A percentile compares a stretch with the other conserved stretches of the same genome.
Conservation (phyloP, 2,797 vertebrate species). For the Onychomys torridus region DNA sequence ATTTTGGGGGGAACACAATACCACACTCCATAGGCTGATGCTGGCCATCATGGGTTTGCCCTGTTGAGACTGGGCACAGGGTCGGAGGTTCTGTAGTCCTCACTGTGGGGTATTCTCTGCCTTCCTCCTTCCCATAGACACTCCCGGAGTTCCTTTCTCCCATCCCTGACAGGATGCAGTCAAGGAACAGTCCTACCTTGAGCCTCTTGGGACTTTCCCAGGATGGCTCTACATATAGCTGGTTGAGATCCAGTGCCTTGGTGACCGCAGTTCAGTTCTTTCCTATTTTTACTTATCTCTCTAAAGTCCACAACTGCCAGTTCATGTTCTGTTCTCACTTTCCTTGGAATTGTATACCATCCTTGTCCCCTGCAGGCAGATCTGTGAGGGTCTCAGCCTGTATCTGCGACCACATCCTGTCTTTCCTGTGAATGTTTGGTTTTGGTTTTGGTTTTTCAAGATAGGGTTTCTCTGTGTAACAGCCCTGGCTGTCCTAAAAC, state of each 20-base stretch:
- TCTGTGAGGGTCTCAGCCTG: accelerated
- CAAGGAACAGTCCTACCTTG: neutral
- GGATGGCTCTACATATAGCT: neutral
- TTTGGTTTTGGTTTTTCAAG: neutral
- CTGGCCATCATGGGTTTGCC: too few relatives aligned
- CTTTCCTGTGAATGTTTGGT: neutral
- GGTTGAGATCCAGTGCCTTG: neutral
- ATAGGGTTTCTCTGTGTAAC: neutral
- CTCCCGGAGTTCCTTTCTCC: accelerated
- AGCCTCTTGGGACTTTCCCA: neutral
- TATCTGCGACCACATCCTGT: too few relatives aligned
- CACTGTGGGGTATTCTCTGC: neutral
- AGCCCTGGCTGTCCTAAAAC: neutral
- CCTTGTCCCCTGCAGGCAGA: accelerated
- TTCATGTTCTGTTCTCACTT: neutral
- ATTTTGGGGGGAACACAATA: too few relatives aligned
- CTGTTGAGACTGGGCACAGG: neutral
- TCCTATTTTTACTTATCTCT: neutral
- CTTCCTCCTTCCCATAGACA: neutral
- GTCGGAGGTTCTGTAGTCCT: neutral
- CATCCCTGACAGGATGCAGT: neutral
- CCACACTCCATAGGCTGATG: neutral
- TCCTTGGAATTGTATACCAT: neutral
- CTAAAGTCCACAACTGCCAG: accelerated
- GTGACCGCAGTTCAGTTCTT: too few relatives aligned